Percentiles rank a stretch among this genome's conserved stretches.
phyloP scores from a whole-genome alignment of 2,113 vertebrate genomes.

The Bombycilla garrulus region DNA sequence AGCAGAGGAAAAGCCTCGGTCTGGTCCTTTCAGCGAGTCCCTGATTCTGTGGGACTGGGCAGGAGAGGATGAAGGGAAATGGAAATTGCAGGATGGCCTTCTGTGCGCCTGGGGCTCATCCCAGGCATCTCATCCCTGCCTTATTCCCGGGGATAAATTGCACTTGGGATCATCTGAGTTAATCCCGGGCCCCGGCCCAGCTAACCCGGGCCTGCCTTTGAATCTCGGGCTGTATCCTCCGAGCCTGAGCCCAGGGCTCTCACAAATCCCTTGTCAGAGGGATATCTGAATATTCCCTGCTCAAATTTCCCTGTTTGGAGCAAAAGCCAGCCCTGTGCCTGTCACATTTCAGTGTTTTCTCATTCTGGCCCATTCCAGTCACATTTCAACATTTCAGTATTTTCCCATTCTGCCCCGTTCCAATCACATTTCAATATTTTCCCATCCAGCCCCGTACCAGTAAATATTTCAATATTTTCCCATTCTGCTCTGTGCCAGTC shows the following conservation, averaged over 20 bases:
- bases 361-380: background rate
- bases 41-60: background rate
- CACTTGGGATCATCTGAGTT: constrained; percentile 24
- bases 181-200: background rate
- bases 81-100: background rate
- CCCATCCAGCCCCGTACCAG: background rate
- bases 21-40: constrained; percentile 33
- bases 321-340: background rate
- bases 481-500: background rate
- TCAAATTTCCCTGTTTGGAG: background rate
- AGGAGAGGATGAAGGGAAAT: constrained; percentile 40
- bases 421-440: background rate
- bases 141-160: background rate
- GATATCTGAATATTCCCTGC: background rate
- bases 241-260: background rate
- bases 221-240: background rate
- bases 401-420: too few species aligned
- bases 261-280: constrained; percentile 5
- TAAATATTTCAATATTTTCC: background rate
- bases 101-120: background rate
- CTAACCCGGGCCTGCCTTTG: constrained; percentile 7
- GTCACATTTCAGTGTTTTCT: background rate
- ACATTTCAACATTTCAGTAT: background rate
- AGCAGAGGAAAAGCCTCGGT: background rate
- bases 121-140: background rate